Evolutionary conservation across 2,113 vertebrate genomes (phyloP).

Genomic region (Hippoglossus stenolepis): DNA sequence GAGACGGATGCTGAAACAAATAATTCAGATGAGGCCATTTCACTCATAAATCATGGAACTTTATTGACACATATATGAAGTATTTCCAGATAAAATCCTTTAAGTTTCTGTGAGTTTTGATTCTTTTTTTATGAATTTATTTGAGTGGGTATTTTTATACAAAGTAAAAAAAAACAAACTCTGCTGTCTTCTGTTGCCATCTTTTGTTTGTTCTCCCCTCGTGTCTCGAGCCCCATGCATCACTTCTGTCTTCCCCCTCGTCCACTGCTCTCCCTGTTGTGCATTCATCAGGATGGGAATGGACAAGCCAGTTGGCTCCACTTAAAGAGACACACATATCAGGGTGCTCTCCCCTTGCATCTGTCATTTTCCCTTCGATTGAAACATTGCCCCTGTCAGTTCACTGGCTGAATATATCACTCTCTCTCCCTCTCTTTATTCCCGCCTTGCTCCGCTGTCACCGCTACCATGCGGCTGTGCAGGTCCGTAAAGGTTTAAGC

Average conservation of each 20-base stretch:
- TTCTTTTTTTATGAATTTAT: not conserved
- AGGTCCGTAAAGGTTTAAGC: constrained; percentile 84
- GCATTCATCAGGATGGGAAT: constrained; percentile 71
- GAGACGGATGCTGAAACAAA: not conserved
- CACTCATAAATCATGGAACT: not conserved
- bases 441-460: constrained; percentile 61
- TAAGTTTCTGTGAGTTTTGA: not conserved
- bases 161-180: not conserved
- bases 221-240: constrained; percentile 22
- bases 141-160: not conserved
- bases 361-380: constrained; percentile 76
- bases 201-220: constrained; percentile 35
- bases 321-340: constrained; percentile 79
- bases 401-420: constrained; percentile 80
- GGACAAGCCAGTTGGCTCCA: constrained; percentile 76
- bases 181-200: constrained; percentile 1
- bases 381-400: constrained; percentile 83
- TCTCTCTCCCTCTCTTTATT: constrained; percentile 52
- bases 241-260: constrained; percentile 53
- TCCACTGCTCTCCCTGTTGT: constrained; percentile 57
- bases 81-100: not conserved
- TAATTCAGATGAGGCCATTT: not conserved
- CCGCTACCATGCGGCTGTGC: constrained; percentile 60
- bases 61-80: not conserved
- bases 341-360: constrained; percentile 69